Evolutionary conservation across 2,888 invertebrate genomes (phyloP), one percentile per base, ranked within the genome.

Genomic region (Aquatica leii): DNA sequence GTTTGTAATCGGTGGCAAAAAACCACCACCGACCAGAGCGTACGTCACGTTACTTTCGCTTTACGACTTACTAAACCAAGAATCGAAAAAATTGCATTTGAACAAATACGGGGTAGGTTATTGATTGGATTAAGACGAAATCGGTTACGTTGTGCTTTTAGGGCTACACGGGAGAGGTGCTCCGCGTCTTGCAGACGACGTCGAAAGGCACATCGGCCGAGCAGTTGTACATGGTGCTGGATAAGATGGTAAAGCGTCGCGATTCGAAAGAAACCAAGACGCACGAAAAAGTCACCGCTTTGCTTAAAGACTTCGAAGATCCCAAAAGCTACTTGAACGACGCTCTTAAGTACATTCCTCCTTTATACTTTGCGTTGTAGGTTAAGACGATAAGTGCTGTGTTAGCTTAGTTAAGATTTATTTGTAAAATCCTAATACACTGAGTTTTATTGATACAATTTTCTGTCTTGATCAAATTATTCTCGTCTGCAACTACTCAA

Each of bases 61-160:
- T 24, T 90, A 90, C 74, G 90, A 90, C 69, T 82, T 86, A 3
- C 72, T 90, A 51, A 89, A 88, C 75, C 86, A 89, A 66, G 90
- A 90, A 64, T 86, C 89, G 0, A 89, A 89, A 74, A 86, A 82
- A 61, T 84, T 88, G 69, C 84, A 85, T 34, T 82, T 88, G 3
- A 86, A 86, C 2, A 88, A 87, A 70, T 89, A 83, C 70, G 82
- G 83, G 66, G 87, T 87, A 76, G 24, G 49, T 54, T 34, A 3
- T n/a, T 21, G 3, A 37, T 52, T 18, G 4, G 2, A 18, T 31
- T 17, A 6, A 2, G 15, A 12, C 11, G 53, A 4, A 24, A 24
- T n/a, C n/a, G n/a, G n/a, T 35, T 12, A 53, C 21, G 6, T 49
- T 34, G 17, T 15, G 8, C 65, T 65, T 83, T 56, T 81, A 87